phyloP scores from a whole-genome alignment of 2,888 invertebrate species.

The Drosophila demipolita region DNA sequence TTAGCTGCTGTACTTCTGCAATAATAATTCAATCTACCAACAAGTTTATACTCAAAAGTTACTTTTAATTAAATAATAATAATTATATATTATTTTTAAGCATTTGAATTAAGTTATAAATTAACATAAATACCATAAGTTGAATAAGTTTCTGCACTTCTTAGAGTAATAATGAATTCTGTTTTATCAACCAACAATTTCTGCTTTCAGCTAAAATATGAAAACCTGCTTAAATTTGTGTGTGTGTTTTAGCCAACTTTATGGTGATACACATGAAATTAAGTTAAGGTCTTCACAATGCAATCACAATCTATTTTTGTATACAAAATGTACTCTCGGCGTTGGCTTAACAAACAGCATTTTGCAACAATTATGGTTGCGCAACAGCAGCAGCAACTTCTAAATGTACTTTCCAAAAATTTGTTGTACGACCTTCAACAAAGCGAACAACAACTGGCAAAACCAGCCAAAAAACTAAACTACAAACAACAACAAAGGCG shows the following conservation, averaged over 20 bases:
- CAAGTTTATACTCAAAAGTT: no score
- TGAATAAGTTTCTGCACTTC: neutral
- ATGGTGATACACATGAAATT: conserved; percentile 5
- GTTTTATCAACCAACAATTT: neutral
- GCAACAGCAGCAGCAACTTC: conserved; percentile 58
- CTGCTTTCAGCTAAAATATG: neutral
- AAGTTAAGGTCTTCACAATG: conserved; percentile 34
- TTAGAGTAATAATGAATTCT: neutral
- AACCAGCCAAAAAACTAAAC: conserved; percentile 52
- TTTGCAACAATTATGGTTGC: conserved; percentile 71
- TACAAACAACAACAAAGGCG: conserved; percentile 28
- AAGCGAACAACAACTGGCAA: conserved; percentile 51
- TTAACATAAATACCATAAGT: neutral
- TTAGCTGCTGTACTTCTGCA: neutral
- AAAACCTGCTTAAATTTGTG: neutral
- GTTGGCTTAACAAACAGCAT: conserved; percentile 42
- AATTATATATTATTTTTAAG: no score
- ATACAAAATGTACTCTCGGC: conserved; percentile 30
- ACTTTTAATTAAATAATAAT: no score
- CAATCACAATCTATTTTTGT: conserved; percentile 53
- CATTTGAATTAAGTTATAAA: no score
- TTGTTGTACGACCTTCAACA: conserved; percentile 66
- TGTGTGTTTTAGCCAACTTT: conserved; percentile 11
- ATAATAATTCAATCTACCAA: no score
- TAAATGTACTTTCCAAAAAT: conserved; percentile 75